phyloP scores from a whole-genome alignment of 2,113 vertebrate genomes.

The Paralichthys olivaceus region DNA sequence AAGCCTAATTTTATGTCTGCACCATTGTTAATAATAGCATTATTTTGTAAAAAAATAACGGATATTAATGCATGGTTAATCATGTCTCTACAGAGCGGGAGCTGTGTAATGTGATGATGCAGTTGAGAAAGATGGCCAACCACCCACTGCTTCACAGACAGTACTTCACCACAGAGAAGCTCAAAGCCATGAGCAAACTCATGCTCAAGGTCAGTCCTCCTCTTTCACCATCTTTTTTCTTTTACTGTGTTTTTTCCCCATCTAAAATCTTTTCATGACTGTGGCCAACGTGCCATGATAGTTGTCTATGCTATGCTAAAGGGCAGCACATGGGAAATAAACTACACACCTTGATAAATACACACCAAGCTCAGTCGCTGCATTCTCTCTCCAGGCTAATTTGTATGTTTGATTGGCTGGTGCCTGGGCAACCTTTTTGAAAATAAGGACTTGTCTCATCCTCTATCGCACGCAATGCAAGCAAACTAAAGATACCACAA shows the following conservation, averaged over 20 bases:
- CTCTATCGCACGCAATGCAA: too few relatives aligned
- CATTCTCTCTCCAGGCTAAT: too few relatives aligned
- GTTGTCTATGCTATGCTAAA: too few relatives aligned
- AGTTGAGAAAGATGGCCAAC: slow-evolving; percentile 98
- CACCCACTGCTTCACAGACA: slow-evolving; percentile 96
- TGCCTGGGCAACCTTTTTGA: too few relatives aligned
- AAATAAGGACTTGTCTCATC: too few relatives aligned
- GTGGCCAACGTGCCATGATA: too few relatives aligned
- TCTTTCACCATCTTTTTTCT: neutral
- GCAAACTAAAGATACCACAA: too few relatives aligned
- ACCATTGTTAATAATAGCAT: neutral
- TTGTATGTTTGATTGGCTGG: too few relatives aligned
- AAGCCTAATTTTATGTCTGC: slow-evolving; percentile 26
- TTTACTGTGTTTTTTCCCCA: neutral
- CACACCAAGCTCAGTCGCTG: too few relatives aligned
- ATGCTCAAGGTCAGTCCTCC: slow-evolving; percentile 90
- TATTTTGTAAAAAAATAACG: neutral
- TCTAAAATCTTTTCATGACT: neutral
- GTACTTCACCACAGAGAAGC: slow-evolving; percentile 91
- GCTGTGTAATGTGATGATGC: slow-evolving; percentile 95
- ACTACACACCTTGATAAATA: too few relatives aligned
- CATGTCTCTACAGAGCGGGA: slow-evolving; percentile 83
- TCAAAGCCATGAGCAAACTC: slow-evolving; percentile 90
- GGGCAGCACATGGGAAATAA: too few relatives aligned
- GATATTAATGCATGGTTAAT: neutral